Evolutionary conservation across 2,888 invertebrate species (phyloP).

Genomic region (Chymomyza procnemis): DNA sequence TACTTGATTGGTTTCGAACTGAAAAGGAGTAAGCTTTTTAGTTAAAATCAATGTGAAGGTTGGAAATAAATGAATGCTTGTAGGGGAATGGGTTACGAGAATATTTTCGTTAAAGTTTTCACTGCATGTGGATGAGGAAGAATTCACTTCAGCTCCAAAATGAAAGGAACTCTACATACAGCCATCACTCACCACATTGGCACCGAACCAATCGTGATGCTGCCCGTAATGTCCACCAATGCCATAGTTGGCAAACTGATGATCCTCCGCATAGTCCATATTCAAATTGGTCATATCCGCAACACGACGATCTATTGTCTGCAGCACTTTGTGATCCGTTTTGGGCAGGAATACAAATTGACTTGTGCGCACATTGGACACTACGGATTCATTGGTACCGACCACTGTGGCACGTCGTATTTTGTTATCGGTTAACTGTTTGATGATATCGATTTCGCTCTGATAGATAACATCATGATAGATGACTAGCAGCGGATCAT

Average conservation of each 20-base stretch:
- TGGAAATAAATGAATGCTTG: neutral
- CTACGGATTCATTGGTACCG: conserved; percentile 85
- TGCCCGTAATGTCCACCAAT: conserved; percentile 83
- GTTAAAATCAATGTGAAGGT: neutral
- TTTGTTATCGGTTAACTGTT: conserved; percentile 80
- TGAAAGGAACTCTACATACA: no score
- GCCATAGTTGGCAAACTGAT: conserved; percentile 73
- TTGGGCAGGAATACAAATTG: conserved; percentile 55
- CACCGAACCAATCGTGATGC: conserved; percentile 63
- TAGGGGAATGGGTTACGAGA: no score
- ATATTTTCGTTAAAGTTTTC: no score
- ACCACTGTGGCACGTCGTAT: conserved; percentile 81
- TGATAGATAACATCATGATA: conserved; percentile 82
- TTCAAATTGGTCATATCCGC: conserved; percentile 81
- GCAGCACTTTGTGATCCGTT: conserved; percentile 80
- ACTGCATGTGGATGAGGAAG: no score
- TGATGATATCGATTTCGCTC: conserved; percentile 80
- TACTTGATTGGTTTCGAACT: conserved; percentile 24
- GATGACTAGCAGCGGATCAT: conserved; percentile 80
- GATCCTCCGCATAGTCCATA: conserved; percentile 80
- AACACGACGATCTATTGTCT: conserved; percentile 79
- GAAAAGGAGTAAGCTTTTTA: conserved; percentile 2
- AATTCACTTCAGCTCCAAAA: no score
- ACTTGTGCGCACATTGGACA: conserved; percentile 60
- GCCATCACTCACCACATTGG: conserved; percentile 36